Evolutionary conservation across 2,797 vertebrate species (phyloP), one percentile per base, ranked within the genome.

Genomic region (Champsocephalus gunnari): DNA sequence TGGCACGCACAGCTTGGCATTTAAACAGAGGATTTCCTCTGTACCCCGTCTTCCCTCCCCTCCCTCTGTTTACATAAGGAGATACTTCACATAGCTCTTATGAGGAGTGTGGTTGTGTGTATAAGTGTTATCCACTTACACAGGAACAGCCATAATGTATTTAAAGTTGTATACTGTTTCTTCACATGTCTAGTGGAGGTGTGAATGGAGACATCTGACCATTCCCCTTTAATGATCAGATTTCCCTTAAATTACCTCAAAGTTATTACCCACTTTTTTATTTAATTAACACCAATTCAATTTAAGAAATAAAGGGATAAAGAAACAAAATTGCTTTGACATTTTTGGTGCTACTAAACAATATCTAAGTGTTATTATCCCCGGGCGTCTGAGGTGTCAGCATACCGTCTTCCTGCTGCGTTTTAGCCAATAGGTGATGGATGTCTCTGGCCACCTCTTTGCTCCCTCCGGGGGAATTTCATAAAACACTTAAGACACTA

Each of bases 11-110:
- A 70, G 79, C 80, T 83, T 90, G 89, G 86, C 86, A 86, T 91
- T 90, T 79, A 87, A 82, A 84, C 79, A 86, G 86, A 92, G 90
- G 91, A 92, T 93, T 90, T 91, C 91, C 92, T 92, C 75, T 75
- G 82, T 74, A 87, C 84, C 89, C 87, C 59, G 58, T 91, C 86
- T 88, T 89, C 79, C 88, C 85, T 90, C 84, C 63, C 76, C 82
- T 87, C 64, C 44, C 65, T 83, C 78, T 92, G 90, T 89, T 92
- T 89, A 91, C 84, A 86, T 47, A 89, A 87, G 60, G 77, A 86
- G 56, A 61, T 51, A 83, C 79, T 87, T 80, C 73, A 79, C 81
- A 71, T 62, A 43, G 59, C 72, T 80, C 49, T 1, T 75, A 62
- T 71, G 66, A 79, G 1, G 65, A 63, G 70, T 66, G 48, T 61